These are phyloP conservation scores for Cosmorhoe ocellata DNA, from an alignment of 2,888 invertebrate species.

Conservation along the genomic window DNA sequence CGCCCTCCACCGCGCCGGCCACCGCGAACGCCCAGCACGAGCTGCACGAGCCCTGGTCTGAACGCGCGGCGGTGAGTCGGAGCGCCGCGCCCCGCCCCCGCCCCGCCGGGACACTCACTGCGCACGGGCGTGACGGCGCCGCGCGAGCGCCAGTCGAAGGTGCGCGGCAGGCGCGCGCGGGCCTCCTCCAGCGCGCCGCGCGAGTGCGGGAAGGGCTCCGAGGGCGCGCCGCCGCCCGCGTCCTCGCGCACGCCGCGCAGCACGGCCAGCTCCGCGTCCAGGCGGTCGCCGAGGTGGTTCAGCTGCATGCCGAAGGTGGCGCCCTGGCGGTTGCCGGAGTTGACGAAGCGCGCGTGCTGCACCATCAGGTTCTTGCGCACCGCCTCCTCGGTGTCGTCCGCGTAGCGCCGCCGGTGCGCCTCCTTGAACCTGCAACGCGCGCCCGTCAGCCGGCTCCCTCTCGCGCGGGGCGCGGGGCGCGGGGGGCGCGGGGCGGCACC, in stretches of 20 bases:
- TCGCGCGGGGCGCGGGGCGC: no score
- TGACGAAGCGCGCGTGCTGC: slow-evolving; percentile 54
- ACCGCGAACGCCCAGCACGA: slow-evolving; percentile 77
- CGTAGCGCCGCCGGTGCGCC: slow-evolving; percentile 51
- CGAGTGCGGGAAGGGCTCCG: slow-evolving; percentile 54
- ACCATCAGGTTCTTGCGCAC: slow-evolving; percentile 61
- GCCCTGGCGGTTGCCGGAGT: slow-evolving; percentile 63
- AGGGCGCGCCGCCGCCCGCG: slow-evolving; percentile 20
- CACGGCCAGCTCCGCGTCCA: slow-evolving; percentile 50
- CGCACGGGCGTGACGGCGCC: slow-evolving; percentile 67
- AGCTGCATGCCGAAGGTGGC: slow-evolving; percentile 51
- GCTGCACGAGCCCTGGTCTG: slow-evolving; percentile 61
- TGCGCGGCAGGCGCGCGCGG: slow-evolving; percentile 48
- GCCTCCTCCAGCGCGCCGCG: slow-evolving; percentile 39
- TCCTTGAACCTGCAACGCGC: slow-evolving; percentile 48
- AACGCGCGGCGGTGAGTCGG: slow-evolving; percentile 1
- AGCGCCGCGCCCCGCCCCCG: no score
- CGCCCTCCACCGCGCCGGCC: slow-evolving; percentile 70
- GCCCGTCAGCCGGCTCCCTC: no score
- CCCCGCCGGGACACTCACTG: slow-evolving; percentile 48
- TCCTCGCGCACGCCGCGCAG: slow-evolving; percentile 45
- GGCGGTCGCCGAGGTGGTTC: slow-evolving; percentile 61
- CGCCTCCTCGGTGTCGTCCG: slow-evolving; percentile 58
- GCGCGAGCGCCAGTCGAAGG: slow-evolving; percentile 65
- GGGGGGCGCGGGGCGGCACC: no score